Base-by-base conservation (phyloP, 2,797 vertebrate genomes). In the Urosaurus nigricauda region DNA sequence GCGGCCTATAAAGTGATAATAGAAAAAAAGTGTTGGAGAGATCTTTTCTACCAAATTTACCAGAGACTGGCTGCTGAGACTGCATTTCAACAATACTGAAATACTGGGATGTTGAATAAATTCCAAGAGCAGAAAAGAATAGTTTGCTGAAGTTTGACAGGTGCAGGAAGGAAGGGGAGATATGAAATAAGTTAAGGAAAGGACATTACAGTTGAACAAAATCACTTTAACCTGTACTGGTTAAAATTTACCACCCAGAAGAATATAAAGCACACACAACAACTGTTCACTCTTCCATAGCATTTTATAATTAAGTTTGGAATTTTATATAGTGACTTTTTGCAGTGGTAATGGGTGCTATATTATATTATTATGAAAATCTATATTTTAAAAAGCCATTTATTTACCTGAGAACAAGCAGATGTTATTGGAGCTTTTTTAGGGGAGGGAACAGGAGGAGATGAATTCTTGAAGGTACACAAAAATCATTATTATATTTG, bases 241-340 rank as follows among this genome's bases (percentile, higher is more conserved):
- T 70, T 51, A 32, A 35, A n/a, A 65, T 43, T 70, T 56, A 17
- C 32, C 51, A 79, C 32, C 21, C 35, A 19, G 7, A 53, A 32
- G 32, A 21, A 5, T 84, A 35, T 82, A 40, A 82, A 82, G 24
- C 13, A 17, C 51, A 68, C 16, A 21, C 47, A 47, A 17, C 32
- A 71, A 71, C 32, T 21, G n/a, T 32, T 19, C 32, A 51, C 16
- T 9, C 68, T 12, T 70, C 81, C 63, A 32, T 51, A 83, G n/a
- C 81, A 84, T 84, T 68, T 71, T 84, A 17, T 53, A 53, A 71
- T 84, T 53, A 84, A 68, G 65, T 53, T 35, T 84, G 43, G 65
- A 84, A 21, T 51, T 53, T 68, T 84, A 51, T 83, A 83, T 9
- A 70, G 5, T 51, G 40, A 56, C 35, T 79, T 58, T 58, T 58